Evolutionary conservation across 2,113 vertebrate species (phyloP).

Genomic region (Tor tambroides): DNA sequence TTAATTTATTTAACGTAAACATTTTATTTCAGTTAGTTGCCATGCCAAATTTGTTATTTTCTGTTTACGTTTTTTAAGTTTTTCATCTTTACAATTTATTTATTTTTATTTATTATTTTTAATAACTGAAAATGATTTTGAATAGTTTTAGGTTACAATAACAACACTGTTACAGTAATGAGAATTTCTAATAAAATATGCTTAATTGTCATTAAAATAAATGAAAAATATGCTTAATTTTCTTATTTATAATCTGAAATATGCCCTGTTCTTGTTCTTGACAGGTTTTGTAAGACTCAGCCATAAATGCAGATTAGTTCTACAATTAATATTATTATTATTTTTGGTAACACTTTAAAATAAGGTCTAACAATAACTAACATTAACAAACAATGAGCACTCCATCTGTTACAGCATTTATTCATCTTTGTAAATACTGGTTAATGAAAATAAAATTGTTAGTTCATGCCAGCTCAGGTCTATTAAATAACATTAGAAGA

Average conservation of each 20-base stretch:
- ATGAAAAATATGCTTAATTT: not conserved
- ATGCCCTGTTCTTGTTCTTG: not conserved
- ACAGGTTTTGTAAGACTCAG: not conserved
- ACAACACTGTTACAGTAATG: not conserved
- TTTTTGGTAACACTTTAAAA: not conserved
- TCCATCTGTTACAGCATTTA: too few relatives aligned
- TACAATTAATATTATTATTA: not conserved
- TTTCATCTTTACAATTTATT: not conserved
- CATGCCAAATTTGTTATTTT: not conserved
- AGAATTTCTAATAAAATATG: not conserved
- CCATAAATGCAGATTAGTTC: not conserved
- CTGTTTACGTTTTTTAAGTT: not conserved
- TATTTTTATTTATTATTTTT: not conserved
- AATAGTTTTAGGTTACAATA: not conserved
- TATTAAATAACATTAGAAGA: not conserved
- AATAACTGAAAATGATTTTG: not conserved
- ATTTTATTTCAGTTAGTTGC: not conserved
- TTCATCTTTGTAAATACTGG: too few relatives aligned
- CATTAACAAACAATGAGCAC: too few relatives aligned
- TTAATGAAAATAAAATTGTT: too few relatives aligned
- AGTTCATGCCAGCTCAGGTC: not conserved
- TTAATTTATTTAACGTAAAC: not conserved
- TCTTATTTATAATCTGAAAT: not conserved
- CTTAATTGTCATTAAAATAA: not conserved
- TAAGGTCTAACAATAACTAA: not conserved